A percentile compares a stretch with the other conserved stretches of the same genome.
Conservation (phyloP, 2,113 vertebrate species). For the Suncus etruscus region DNA sequence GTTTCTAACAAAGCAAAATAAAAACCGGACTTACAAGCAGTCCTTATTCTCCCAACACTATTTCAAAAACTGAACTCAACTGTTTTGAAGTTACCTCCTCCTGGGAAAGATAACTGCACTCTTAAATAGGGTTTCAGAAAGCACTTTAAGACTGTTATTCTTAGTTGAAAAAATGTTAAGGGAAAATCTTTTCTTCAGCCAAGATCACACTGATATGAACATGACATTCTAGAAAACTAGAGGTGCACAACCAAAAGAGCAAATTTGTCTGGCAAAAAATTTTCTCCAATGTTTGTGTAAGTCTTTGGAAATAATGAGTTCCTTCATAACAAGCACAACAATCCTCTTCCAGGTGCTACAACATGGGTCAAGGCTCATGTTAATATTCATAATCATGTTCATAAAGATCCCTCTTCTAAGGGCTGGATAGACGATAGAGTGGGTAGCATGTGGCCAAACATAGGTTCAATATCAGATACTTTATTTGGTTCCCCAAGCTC, state of each 20-base stretch:
- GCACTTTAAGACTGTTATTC: slow-evolving; percentile 55
- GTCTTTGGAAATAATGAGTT: slow-evolving; percentile 39
- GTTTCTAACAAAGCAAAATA: not conserved
- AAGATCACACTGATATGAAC: slow-evolving; percentile 77
- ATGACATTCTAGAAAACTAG: slow-evolving; percentile 53
- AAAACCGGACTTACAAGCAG: not conserved
- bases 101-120: not conserved
- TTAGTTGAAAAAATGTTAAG: slow-evolving; percentile 62
- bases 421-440: no score
- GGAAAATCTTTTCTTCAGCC: slow-evolving; percentile 67
- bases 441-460: no score
- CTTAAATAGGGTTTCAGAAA: slow-evolving; percentile 29
- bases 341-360: slow-evolving; percentile 12
- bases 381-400: not conserved
- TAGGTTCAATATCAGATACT: no score
- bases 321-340: slow-evolving; percentile 31
- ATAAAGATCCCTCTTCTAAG: not conserved
- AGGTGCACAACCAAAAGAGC: slow-evolving; percentile 37
- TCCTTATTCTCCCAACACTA: not conserved
- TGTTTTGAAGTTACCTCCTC: slow-evolving; percentile 1
- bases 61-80: not conserved
- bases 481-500: no score
- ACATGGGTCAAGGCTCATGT: not conserved
- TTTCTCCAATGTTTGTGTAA: slow-evolving; percentile 52
- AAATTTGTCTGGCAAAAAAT: slow-evolving; percentile 61